phyloP scores from a whole-genome alignment of 2,888 invertebrate species.

The Lepidocyrtoides sp. region DNA sequence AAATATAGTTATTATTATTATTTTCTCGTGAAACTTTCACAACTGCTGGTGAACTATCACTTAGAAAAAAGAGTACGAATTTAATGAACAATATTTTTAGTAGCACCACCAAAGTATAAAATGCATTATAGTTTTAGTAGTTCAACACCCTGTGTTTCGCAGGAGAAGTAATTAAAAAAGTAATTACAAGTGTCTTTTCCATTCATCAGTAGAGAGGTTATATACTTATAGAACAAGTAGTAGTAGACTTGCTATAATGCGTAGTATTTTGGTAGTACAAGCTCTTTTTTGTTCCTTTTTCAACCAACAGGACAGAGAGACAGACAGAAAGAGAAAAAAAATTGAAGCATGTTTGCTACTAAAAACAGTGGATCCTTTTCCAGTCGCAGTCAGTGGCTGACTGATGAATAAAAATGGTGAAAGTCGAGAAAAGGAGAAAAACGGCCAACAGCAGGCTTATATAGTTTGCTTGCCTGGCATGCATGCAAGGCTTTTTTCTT shows the following conservation, averaged over 20 bases:
- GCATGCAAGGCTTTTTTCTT: background rate
- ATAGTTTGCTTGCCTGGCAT: background rate
- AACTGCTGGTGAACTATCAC: background rate
- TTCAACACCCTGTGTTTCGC: background rate
- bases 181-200: background rate
- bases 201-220: background rate
- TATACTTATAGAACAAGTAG: too few species aligned
- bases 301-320: background rate
- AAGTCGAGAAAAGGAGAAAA: slow-evolving; percentile 46
- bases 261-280: too few species aligned
- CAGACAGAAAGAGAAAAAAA: background rate
- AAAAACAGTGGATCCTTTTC: slow-evolving; percentile 28
- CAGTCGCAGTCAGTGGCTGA: slow-evolving; percentile 55
- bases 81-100: background rate
- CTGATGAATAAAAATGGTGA: slow-evolving; percentile 8
- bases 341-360: slow-evolving; percentile 12
- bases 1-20: background rate
- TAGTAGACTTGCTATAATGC: too few species aligned
- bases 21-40: slow-evolving; percentile 25
- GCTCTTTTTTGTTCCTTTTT: slow-evolving; percentile 6
- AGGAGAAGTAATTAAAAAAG: background rate
- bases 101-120: background rate
- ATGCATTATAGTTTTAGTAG: background rate
- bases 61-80: background rate
- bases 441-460: background rate